Evolutionary conservation across 1,140 invertebrate genomes (phyloP).

Genomic region (Zaprionus nigranus): DNA sequence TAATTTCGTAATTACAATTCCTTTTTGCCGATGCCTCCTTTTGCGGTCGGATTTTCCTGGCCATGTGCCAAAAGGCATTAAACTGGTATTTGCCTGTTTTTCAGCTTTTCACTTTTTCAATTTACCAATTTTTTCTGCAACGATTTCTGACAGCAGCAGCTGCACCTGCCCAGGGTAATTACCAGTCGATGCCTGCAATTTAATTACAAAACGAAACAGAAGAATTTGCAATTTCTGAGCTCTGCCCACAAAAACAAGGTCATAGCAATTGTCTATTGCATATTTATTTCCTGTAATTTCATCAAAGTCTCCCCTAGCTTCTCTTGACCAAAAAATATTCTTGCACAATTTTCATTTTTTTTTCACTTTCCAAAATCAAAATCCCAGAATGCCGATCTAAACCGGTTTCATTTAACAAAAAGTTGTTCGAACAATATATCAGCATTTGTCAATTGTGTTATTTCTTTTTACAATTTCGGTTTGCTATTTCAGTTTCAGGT

Average conservation of each 20-base stretch:
- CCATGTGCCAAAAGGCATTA: slow-evolving; percentile 49
- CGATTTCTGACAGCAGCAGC: slow-evolving; percentile 71
- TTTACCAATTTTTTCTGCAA: slow-evolving; percentile 59
- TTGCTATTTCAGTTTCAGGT: slow-evolving; percentile 17
- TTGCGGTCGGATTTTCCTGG: slow-evolving; percentile 41
- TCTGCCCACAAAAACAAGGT: background rate
- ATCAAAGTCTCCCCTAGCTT: background rate
- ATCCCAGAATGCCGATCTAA: background rate
- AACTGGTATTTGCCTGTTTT: slow-evolving; percentile 26
- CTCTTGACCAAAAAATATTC: background rate
- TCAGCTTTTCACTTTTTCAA: slow-evolving; percentile 11
- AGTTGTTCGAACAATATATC: slow-evolving; percentile 34
- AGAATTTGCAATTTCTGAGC: background rate
- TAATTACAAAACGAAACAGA: slow-evolving; percentile 58
- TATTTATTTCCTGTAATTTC: background rate
- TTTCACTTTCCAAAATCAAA: background rate
- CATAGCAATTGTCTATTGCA: background rate
- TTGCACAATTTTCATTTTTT: background rate
- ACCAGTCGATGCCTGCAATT: slow-evolving; percentile 58
- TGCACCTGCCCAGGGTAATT: slow-evolving; percentile 46
- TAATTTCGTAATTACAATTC: slow-evolving; percentile 81
- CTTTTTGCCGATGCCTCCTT: slow-evolving; percentile 40
- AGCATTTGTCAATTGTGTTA: slow-evolving; percentile 45
- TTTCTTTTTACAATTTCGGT: slow-evolving; percentile 23
- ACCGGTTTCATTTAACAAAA: slow-evolving; percentile 43